phyloP scores from a whole-genome alignment of 1,140 invertebrate genomes.

The Campoletis sonorensis region DNA sequence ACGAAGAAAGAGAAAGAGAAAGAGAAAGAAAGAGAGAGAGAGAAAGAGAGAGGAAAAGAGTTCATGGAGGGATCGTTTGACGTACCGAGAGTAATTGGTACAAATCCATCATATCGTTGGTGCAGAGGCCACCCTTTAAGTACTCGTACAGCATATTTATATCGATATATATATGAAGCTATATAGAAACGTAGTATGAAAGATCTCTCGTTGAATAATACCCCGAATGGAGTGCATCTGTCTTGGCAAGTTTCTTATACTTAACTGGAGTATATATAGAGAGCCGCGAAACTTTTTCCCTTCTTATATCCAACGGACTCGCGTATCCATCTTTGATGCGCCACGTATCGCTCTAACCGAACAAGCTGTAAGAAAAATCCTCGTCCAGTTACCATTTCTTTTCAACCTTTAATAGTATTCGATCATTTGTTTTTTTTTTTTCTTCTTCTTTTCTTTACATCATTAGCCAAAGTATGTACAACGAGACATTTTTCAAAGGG shows the following conservation, averaged over 20 bases:
- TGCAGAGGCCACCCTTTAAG: constrained; percentile 39
- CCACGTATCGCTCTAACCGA: constrained; percentile 27
- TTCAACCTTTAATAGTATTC: background rate
- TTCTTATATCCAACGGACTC: background rate
- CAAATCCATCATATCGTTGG: constrained; percentile 51
- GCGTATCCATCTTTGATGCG: constrained; percentile 43
- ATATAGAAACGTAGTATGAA: background rate
- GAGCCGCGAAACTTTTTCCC: constrained; percentile 39
- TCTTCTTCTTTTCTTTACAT: background rate
- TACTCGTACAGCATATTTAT: background rate
- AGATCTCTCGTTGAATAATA: constrained; percentile 41
- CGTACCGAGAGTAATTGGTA: constrained; percentile 53
- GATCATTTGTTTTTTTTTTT: constrained; percentile 2
- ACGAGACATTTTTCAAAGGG: too few species aligned
- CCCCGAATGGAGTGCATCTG: constrained; percentile 46
- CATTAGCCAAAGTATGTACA: constrained; percentile 12
- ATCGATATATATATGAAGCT: constrained; percentile 7
- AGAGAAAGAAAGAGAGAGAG: background rate
- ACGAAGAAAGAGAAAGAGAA: constrained; percentile 25
- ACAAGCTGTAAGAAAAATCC: constrained; percentile 13
- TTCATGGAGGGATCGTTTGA: constrained; percentile 36
- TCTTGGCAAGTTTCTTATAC: constrained; percentile 40
- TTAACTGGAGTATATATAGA: constrained; percentile 25
- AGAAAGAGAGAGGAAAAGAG: background rate
- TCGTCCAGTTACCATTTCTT: background rate